Evolutionary conservation across 2,797 vertebrate genomes (phyloP).

Genomic region (Poecile montanus): DNA sequence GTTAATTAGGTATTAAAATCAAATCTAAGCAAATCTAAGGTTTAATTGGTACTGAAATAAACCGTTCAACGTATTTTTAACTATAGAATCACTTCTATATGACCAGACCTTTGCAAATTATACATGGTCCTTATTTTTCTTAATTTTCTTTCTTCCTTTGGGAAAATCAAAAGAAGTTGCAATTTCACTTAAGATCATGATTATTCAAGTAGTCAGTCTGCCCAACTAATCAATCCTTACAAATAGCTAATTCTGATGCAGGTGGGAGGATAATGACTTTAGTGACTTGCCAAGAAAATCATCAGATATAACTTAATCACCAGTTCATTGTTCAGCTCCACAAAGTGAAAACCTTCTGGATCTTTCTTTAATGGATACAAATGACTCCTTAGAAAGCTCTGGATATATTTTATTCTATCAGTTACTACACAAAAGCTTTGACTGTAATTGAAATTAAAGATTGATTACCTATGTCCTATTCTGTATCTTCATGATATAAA

Average conservation of each 20-base stretch:
- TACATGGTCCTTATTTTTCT: background rate
- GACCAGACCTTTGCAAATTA: background rate
- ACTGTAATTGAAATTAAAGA: background rate
- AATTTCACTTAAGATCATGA: background rate
- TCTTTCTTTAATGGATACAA: background rate
- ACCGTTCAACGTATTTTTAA: background rate
- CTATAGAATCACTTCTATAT: background rate
- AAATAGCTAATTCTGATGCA: background rate
- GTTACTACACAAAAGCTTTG: background rate
- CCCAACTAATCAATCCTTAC: background rate
- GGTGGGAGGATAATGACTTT: constrained; percentile 12
- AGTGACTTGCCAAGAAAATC: background rate
- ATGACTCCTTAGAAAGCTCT: background rate
- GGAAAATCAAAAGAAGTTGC: background rate
- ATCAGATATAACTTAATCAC: background rate
- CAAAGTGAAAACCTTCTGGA: background rate
- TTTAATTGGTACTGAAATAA: background rate
- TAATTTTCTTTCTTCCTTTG: background rate
- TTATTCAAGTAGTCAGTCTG: background rate
- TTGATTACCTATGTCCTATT: background rate
- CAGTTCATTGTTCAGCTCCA: background rate
- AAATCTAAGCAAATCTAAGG: background rate
- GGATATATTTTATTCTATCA: background rate
- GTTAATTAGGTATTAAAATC: background rate
- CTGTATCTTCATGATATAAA: background rate